Conservation (phyloP, 2,797 vertebrate genomes). For the Rhinoraja longicauda region DNA sequence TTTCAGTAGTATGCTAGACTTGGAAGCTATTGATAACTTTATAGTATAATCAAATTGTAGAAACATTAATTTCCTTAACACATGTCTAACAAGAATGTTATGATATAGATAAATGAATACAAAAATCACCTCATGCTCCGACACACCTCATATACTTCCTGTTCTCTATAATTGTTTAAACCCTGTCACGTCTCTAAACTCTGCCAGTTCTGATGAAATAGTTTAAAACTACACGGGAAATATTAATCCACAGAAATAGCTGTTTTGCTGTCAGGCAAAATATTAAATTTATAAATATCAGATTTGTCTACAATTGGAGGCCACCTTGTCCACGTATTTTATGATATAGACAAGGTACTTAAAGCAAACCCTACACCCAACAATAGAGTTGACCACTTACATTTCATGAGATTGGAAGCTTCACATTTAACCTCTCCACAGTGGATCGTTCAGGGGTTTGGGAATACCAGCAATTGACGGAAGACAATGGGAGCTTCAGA, state of each 20-base stretch:
- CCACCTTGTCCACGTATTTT: no score
- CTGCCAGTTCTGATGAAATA: neutral
- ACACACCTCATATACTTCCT: neutral
- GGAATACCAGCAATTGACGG: neutral
- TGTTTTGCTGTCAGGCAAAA: neutral
- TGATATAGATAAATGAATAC: neutral
- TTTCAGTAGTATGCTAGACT: neutral
- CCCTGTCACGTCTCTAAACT: neutral
- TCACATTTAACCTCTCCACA: no score
- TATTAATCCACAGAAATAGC: neutral
- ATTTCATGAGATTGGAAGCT: neutral
- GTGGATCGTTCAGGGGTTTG: neutral
- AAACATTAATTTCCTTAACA: neutral
- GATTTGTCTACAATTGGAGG: no score
- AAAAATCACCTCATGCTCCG: neutral
- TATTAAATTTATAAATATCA: neutral
- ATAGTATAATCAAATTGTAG: neutral
- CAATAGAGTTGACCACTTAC: neutral
- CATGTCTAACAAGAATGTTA: neutral
- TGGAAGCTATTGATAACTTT: neutral
- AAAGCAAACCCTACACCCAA: neutral
- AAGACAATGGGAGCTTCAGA: neutral
- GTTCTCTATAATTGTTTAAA: neutral
- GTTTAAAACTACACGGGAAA: neutral
- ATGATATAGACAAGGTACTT: neutral